Conservation (phyloP, 2,888 invertebrate species). For the Meta bourneti region DNA sequence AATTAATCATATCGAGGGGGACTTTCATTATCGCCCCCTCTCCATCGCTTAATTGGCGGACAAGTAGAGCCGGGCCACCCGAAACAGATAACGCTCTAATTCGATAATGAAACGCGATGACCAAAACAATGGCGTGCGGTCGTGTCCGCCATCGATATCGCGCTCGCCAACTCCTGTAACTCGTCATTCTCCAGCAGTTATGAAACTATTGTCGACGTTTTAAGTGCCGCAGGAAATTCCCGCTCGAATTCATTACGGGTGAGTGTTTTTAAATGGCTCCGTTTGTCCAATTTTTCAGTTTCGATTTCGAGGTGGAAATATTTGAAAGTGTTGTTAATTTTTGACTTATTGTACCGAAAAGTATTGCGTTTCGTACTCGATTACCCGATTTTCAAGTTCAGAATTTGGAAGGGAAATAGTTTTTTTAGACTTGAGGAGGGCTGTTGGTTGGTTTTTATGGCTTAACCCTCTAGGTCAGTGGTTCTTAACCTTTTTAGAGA, state of each 20-base stretch:
- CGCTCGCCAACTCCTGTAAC: slow-evolving; percentile 1
- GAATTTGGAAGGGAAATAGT: no score
- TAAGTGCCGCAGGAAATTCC: neutral
- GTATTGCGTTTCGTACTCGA: no score
- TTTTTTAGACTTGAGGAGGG: no score
- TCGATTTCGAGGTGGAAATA: no score
- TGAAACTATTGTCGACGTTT: slow-evolving; percentile 18
- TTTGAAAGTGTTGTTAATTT: no score
- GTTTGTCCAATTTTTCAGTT: no score
- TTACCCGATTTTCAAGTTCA: no score
- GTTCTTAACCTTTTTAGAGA: no score
- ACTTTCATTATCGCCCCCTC: slow-evolving; percentile 68
- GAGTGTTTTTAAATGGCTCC: neutral
- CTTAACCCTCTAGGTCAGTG: no score
- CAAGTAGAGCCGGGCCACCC: slow-evolving; percentile 44
- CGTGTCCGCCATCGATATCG: slow-evolving; percentile 14
- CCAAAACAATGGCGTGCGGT: slow-evolving; percentile 66
- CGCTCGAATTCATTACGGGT: neutral
- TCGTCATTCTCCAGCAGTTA: slow-evolving; percentile 49
- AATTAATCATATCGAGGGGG: slow-evolving; percentile 71
- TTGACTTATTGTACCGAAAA: no score
- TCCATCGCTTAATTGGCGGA: slow-evolving; percentile 65
- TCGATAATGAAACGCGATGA: slow-evolving; percentile 68
- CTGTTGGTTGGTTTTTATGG: no score
- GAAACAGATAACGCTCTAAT: slow-evolving; percentile 62